Percentiles rank a stretch among this genome's conserved stretches.
Conservation (phyloP, 2,888 invertebrate species). For the Oithona nana region DNA sequence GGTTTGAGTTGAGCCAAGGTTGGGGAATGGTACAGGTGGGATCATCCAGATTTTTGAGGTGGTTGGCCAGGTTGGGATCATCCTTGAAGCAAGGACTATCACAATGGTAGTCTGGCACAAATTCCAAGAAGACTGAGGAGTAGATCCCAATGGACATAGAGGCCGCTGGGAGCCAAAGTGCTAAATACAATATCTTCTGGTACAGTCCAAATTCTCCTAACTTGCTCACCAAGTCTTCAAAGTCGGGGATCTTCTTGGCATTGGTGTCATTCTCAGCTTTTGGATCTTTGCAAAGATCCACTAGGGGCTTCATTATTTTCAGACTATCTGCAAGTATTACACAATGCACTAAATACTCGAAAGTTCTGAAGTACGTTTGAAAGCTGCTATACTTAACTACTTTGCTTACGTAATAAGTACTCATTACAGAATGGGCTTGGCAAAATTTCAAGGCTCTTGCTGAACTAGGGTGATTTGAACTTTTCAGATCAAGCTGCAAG, state of each 20-base stretch:
- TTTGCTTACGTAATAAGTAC: no score
- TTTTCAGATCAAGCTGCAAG: no score
- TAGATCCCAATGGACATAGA: conserved; percentile 3
- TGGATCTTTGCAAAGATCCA: no score
- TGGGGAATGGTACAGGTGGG: neutral
- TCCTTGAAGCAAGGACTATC: neutral
- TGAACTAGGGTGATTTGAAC: no score
- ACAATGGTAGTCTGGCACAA: neutral
- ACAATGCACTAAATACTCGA: no score
- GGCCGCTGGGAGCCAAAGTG: neutral
- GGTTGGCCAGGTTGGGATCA: neutral
- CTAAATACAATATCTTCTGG: neutral
- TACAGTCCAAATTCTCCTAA: neutral
- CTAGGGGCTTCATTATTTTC: no score
- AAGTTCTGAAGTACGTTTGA: no score
- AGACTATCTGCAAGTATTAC: no score
- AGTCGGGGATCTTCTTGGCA: neutral
- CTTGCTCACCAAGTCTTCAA: neutral
- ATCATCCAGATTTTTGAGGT: neutral
- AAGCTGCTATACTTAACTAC: no score
- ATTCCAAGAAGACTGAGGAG: conserved; percentile 2
- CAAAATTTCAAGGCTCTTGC: no score
- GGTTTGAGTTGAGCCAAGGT: neutral
- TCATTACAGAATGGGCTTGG: no score
- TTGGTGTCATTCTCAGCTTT: no score